Evolutionary conservation across 2,113 vertebrate species (phyloP), one percentile per base, ranked within the genome.

Genomic region (Chloroceryle aenea): DNA sequence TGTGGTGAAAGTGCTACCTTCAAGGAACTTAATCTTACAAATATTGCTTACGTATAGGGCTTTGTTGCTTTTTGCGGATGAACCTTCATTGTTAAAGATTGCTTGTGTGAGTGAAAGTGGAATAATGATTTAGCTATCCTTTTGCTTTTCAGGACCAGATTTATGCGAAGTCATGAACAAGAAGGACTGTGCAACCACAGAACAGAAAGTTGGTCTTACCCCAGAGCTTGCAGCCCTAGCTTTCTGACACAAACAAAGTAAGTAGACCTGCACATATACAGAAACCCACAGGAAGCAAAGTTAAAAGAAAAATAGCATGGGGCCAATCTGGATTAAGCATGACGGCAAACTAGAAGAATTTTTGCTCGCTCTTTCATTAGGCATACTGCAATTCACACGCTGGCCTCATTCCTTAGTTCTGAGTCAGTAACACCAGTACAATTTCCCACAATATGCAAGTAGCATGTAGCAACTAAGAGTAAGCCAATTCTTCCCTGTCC

Each of bases 301-400:
- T 34, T n/a, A 42, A 34, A 71, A 62, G 26, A 26, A 53, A 67
- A 14, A 47, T 9, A 52, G 38, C 0, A 0, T 29, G 38, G 27
- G 13, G 22, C 14, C 29, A 56, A 14, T 36, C 34, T 50, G 25
- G 4, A 36, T 83, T 72, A 63, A 90, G 25, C 3, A 34, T 14
- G 38, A 72, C 8, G n/a, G 14, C 26, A 64, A 81, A 48, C 14
- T 13, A 14, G 64, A 34, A 27, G 23, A 30, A 29, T 19, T 90
- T 34, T 74, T 79, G 6, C 72, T 89, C 1, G 0, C 14, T 55
- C 12, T 36, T 30, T 67, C 27, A 7, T 0, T 4, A 58, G 50
- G 22, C 36, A 45, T 79, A 25, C 22, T 50, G 8, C 22, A 56
- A 7, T 29, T 27, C 50, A 12, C 2, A 2, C 22, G 2, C 6